A percentile compares a stretch with the other conserved stretches of the same genome.
Evolutionary conservation across 2,797 vertebrate species (phyloP).

Genomic region (Perodicticus potto): DNA sequence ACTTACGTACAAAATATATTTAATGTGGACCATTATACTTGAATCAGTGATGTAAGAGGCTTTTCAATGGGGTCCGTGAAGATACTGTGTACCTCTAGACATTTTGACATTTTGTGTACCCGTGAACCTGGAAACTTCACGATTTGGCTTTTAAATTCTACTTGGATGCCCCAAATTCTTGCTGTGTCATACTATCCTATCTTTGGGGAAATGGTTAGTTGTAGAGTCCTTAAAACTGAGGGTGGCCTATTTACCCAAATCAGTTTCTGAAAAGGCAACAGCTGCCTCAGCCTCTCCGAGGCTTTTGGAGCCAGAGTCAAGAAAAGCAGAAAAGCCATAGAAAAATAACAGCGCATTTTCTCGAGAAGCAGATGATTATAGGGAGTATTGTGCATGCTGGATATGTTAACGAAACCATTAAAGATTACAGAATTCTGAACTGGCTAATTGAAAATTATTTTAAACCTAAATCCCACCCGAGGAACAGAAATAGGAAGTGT

Average conservation of each 20-base stretch:
- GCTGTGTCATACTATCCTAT: not conserved
- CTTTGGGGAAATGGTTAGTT: not conserved
- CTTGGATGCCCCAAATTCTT: not conserved
- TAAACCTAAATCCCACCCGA: slow-evolving; percentile 32
- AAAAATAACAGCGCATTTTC: not conserved
- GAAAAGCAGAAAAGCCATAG: not conserved
- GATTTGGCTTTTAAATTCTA: not conserved
- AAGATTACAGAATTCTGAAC: not conserved
- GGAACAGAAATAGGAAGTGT: not conserved
- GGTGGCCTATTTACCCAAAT: not conserved
- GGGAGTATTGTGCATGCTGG: not conserved
- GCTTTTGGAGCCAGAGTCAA: not conserved
- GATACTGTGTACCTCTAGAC: not conserved
- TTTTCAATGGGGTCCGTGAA: not conserved
- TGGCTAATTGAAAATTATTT: slow-evolving; percentile 34
- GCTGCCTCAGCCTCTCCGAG: not conserved
- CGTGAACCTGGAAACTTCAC: not conserved
- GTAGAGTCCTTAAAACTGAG: slow-evolving; percentile 8
- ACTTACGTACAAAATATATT: not conserved
- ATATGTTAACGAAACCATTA: not conserved
- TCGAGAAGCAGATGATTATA: slow-evolving; percentile 14
- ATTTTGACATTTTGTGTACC: not conserved
- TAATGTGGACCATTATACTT: not conserved
- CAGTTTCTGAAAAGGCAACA: not conserved
- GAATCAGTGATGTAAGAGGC: not conserved